These are phyloP conservation scores for Dasypogon diadema DNA, from an alignment of 2,888 invertebrate genomes.

Conservation along the genomic window DNA sequence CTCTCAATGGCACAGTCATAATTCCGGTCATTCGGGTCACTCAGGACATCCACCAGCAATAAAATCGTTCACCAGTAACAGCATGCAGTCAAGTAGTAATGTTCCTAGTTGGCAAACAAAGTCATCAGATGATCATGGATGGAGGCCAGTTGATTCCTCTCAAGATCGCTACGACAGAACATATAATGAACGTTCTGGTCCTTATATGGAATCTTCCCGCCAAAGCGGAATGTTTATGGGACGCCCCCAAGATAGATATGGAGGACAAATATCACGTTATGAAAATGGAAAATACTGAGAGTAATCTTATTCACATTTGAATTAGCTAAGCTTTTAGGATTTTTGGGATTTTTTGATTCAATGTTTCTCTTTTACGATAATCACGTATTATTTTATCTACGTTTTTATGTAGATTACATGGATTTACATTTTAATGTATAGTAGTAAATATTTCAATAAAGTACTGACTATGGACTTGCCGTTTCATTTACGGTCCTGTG, in stretches of 20 bases:
- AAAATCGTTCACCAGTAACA: conserved; percentile 66
- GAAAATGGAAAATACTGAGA: conserved; percentile 57
- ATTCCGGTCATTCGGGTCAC: conserved; percentile 56
- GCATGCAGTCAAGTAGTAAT: conserved; percentile 62
- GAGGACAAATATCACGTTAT: conserved; percentile 66
- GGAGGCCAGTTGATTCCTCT: conserved; percentile 64
- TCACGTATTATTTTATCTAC: neutral
- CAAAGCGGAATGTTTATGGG: conserved; percentile 60
- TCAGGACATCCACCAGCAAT: conserved; percentile 60
- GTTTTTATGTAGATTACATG: conserved; percentile 2
- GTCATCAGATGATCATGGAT: conserved; percentile 61
- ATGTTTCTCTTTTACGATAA: neutral
- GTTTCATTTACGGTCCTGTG: too few relatives aligned
- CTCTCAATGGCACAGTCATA: conserved; percentile 54
- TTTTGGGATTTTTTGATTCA: neutral
- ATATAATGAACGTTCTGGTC: conserved; percentile 67
- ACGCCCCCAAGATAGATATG: conserved; percentile 66
- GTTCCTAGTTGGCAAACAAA: conserved; percentile 64
- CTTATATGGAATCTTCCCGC: conserved; percentile 61
- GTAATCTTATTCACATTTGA: neutral
- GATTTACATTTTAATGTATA: neutral
- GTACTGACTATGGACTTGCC: too few relatives aligned
- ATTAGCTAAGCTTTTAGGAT: neutral
- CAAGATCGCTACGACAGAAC: conserved; percentile 68
- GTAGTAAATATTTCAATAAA: conserved; percentile 7